These are phyloP conservation scores for Halcyon chelicuti DNA, from an alignment of 2,797 vertebrate species.

Conservation along the genomic window DNA sequence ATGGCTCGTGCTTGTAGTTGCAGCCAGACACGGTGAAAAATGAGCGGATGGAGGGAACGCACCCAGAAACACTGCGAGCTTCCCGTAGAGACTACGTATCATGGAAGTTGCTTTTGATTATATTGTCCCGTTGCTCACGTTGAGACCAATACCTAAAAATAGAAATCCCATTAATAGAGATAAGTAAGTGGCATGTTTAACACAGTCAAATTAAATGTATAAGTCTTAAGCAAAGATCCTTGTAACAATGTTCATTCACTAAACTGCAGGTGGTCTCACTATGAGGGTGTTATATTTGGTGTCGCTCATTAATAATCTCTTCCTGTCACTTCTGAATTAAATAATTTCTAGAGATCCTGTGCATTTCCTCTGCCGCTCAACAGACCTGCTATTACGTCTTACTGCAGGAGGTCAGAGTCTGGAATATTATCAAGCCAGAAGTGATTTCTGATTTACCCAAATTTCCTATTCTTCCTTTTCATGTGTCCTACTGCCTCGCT, in stretches of 20 bases:
- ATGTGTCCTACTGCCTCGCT: not conserved
- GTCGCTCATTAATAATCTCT: constrained; percentile 46
- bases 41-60: not conserved
- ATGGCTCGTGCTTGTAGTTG: not conserved
- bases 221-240: constrained; percentile 27
- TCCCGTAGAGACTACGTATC: not conserved
- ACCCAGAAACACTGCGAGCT: not conserved
- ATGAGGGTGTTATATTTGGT: not conserved
- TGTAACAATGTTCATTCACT: constrained; percentile 45
- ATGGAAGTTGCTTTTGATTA: not conserved
- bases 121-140: not conserved
- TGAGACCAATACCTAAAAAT: constrained; percentile 40
- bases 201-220: constrained; percentile 29
- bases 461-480: not conserved
- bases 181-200: constrained; percentile 28
- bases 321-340: constrained; percentile 44
- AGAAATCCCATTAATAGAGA: constrained; percentile 50
- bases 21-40: not conserved
- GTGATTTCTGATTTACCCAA: not conserved
- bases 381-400: not conserved
- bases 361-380: constrained; percentile 55
- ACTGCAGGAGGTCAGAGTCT: constrained; percentile 1
- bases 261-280: constrained; percentile 4
- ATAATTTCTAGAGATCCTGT: constrained; percentile 34
- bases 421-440: not conserved